These are phyloP conservation scores for Zhengitettix transpicula DNA, from an alignment of 2,888 invertebrate species.

Conservation along the genomic window DNA sequence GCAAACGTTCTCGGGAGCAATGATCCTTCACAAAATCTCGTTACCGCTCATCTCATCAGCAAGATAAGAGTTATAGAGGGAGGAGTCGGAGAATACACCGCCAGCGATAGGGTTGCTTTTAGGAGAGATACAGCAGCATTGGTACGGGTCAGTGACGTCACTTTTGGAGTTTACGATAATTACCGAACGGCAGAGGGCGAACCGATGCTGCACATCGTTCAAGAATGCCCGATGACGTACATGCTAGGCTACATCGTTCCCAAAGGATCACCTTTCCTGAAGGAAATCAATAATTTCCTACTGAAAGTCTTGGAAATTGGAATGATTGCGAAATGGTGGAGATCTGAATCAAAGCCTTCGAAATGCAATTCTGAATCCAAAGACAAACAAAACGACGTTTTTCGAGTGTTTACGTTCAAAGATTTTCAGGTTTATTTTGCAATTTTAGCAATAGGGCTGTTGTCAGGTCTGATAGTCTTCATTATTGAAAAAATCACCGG, in stretches of 20 bases:
- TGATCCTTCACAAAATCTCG: not conserved
- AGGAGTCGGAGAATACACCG: not conserved
- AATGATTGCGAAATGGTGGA: too few species aligned
- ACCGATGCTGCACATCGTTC: not conserved
- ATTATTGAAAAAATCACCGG: too few species aligned
- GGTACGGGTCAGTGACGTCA: not conserved
- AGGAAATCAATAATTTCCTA: too few species aligned
- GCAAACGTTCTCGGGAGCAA: conserved; percentile 15
- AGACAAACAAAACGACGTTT: too few species aligned
- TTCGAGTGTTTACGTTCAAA: too few species aligned
- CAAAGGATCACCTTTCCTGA: not conserved
- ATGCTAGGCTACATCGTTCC: not conserved
- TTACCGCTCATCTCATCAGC: not conserved
- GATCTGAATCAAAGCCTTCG: too few species aligned
- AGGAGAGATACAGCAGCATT: not conserved
- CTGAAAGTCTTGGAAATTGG: too few species aligned
- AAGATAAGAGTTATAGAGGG: not conserved
- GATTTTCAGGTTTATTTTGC: too few species aligned
- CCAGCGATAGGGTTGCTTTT: not conserved
- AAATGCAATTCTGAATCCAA: too few species aligned
- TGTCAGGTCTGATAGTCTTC: too few species aligned
- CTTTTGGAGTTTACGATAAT: not conserved
- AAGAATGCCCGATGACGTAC: not conserved
- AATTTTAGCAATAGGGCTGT: too few species aligned
- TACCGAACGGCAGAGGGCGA: not conserved